Percentiles rank a stretch among this genome's conserved stretches.
These are phyloP conservation scores for Galerucella nymphaeae DNA, from an alignment of 2,888 invertebrate genomes.

Conservation along the genomic window DNA sequence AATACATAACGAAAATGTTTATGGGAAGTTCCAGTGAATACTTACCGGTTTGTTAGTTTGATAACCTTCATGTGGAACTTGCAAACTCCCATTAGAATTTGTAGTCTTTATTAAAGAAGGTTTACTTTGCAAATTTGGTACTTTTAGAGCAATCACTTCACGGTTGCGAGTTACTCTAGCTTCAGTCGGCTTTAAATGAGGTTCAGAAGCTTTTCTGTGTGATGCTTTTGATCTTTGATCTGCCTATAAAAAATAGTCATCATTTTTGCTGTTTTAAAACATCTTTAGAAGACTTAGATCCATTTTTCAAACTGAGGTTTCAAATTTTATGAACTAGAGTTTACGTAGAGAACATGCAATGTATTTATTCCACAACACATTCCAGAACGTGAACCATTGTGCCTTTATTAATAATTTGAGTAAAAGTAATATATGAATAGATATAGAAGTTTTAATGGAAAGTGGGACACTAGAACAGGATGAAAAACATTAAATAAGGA, in stretches of 20 bases:
- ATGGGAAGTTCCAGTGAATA: background rate
- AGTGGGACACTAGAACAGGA: no score
- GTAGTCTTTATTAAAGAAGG: slow-evolving; percentile 44
- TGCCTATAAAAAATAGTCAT: slow-evolving; percentile 33
- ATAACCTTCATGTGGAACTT: slow-evolving; percentile 40
- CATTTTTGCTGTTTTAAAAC: background rate
- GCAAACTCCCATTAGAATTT: slow-evolving; percentile 37
- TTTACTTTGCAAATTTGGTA: slow-evolving; percentile 42
- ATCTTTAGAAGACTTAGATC: no score
- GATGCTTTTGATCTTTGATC: slow-evolving; percentile 36
- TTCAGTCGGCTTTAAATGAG: slow-evolving; percentile 53
- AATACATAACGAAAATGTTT: no score
- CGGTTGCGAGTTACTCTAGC: slow-evolving; percentile 53
- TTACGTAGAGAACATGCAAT: no score
- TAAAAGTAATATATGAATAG: no score
- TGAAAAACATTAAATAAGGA: no score
- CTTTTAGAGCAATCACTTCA: slow-evolving; percentile 3
- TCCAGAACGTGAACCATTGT: no score
- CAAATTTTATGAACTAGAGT: no score
- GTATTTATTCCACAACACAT: no score
- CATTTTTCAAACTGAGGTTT: no score
- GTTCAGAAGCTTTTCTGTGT: slow-evolving; percentile 54
- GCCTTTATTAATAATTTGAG: no score
- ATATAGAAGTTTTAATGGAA: no score
- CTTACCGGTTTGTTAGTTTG: slow-evolving; percentile 51